Evolutionary conservation across 2,888 invertebrate species (phyloP).

Genomic region (Hirudinaria manillensis): DNA sequence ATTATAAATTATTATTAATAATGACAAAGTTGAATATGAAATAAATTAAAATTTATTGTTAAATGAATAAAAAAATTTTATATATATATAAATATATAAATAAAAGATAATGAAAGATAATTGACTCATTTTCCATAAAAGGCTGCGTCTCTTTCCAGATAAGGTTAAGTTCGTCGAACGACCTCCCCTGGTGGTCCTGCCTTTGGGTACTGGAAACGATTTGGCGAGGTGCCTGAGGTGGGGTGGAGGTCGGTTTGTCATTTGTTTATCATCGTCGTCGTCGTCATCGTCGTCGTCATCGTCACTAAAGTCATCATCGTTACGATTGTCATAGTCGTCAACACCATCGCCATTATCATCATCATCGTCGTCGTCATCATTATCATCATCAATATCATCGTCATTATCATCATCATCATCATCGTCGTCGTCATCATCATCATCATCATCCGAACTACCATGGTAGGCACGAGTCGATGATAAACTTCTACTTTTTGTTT

Average conservation of each 20-base stretch:
- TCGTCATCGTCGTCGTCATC: not conserved
- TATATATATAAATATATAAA: too few species aligned
- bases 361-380: too few species aligned
- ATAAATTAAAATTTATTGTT: too few species aligned
- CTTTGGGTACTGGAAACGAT: slow-evolving; percentile 92
- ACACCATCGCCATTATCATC: not conserved
- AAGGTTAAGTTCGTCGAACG: slow-evolving; percentile 53
- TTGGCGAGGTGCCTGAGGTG: slow-evolving; percentile 86
- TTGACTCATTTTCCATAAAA: not conserved
- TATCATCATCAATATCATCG: not conserved
- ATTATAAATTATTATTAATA: too few species aligned
- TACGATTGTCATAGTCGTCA: not conserved
- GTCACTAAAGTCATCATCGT: not conserved
- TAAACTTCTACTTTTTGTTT: too few species aligned
- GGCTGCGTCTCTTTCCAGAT: too few species aligned
- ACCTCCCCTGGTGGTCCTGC: slow-evolving; percentile 88
- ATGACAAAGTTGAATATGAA: too few species aligned
- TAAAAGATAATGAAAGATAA: not conserved
- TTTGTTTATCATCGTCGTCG: not conserved
- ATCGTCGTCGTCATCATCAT: not conserved
- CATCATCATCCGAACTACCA: not conserved
- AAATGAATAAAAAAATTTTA: too few species aligned
- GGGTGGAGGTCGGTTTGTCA: slow-evolving; percentile 62
- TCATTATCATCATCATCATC: not conserved
- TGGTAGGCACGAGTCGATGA: not conserved